phyloP scores from a whole-genome alignment of 1,140 invertebrate species.

The Bombus confusus region DNA sequence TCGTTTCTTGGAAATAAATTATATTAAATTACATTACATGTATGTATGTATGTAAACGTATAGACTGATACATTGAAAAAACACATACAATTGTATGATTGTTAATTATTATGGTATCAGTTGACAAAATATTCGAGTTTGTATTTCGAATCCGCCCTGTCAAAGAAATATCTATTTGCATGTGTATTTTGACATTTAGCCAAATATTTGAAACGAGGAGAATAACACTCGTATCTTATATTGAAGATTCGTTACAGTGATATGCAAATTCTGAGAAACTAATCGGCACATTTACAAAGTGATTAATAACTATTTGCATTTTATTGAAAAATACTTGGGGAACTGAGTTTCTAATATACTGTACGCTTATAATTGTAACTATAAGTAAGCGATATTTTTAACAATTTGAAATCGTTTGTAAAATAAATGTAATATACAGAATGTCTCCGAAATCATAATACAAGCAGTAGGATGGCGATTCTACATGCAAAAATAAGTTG shows the following conservation, averaged over 20 bases:
- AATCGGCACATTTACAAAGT: not conserved
- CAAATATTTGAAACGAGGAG: constrained; percentile 22
- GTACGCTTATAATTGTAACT: too few relatives aligned
- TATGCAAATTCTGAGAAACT: not conserved
- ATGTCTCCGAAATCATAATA: too few relatives aligned
- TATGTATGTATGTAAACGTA: too few relatives aligned
- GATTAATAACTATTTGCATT: too few relatives aligned
- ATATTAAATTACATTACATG: not conserved
- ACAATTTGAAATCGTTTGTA: not conserved
- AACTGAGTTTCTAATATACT: too few relatives aligned
- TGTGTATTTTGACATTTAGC: constrained; percentile 37
- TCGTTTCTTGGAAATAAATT: constrained; percentile 15
- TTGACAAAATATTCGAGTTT: not conserved
- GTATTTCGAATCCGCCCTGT: not conserved
- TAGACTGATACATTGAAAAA: too few relatives aligned
- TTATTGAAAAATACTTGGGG: too few relatives aligned
- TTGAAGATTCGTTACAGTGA: constrained; percentile 26
- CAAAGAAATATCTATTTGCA: not conserved
- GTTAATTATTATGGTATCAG: not conserved
- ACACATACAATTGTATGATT: too few relatives aligned
- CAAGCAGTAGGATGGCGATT: too few relatives aligned
- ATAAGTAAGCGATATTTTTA: not conserved
- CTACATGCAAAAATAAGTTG: too few relatives aligned
- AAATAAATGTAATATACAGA: not conserved
- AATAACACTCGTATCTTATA: constrained; percentile 21